These are phyloP conservation scores for Disparrhopalites patrizii DNA, from an alignment of 2,888 invertebrate species.

Conservation along the genomic window DNA sequence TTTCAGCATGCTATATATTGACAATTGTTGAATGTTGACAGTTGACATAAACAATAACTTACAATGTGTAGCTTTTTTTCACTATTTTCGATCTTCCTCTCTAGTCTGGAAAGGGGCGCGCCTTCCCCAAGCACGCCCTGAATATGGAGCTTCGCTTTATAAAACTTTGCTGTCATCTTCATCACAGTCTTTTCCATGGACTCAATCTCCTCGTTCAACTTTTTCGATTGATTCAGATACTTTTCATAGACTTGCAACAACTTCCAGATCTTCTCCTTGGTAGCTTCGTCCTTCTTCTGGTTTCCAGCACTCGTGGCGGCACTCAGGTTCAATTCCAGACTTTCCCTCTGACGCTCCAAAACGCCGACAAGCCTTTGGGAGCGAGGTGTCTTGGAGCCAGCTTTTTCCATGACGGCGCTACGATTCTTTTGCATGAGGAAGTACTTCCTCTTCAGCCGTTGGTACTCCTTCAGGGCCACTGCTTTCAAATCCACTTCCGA, in stretches of 20 bases:
- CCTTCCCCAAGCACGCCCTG: conserved; percentile 7
- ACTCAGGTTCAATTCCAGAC: conserved; percentile 14
- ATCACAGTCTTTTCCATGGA: conserved; percentile 15
- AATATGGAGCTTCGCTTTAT: conserved; percentile 20
- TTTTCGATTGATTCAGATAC: conserved; percentile 9
- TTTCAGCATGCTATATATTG: too few relatives aligned
- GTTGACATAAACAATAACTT: too few relatives aligned
- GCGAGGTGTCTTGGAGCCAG: conserved; percentile 6
- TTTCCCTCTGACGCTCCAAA: conserved; percentile 16
- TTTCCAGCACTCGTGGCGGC: conserved; percentile 17
- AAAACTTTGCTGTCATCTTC: conserved; percentile 25
- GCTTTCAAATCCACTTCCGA: conserved; percentile 13
- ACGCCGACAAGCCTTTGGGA: conserved; percentile 8
- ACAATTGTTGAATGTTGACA: too few relatives aligned
- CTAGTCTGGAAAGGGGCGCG: not conserved
- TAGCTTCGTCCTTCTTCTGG: conserved; percentile 14
- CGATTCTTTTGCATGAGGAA: conserved; percentile 25
- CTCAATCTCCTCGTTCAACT: not conserved
- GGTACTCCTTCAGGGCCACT: conserved; percentile 13
- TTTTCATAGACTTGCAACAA: conserved; percentile 19
- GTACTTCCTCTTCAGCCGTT: conserved; percentile 23
- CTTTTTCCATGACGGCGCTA: conserved; percentile 21
- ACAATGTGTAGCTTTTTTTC: conserved; percentile 21
- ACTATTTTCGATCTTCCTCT: conserved; percentile 15
- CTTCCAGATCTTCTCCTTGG: conserved; percentile 23